Conservation (phyloP, 1,140 invertebrate species). For the Drosophila azteca region DNA sequence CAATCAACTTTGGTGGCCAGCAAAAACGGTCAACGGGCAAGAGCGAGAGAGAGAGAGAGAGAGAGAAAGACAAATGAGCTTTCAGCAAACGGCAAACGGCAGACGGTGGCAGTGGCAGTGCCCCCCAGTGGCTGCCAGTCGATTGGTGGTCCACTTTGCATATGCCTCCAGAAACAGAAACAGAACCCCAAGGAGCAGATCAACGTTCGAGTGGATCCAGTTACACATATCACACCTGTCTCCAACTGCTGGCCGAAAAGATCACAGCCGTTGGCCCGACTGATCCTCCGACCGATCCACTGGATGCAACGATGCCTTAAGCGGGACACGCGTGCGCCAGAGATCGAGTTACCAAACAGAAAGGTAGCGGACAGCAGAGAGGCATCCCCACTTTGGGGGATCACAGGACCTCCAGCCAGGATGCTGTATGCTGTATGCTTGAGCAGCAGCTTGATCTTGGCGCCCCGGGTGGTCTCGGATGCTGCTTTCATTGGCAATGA, state of each 20-base stretch:
- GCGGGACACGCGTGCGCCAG: conserved; percentile 64
- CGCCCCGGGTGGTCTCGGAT: conserved; percentile 59
- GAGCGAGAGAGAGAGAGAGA: conserved; percentile 1
- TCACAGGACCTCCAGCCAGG: conserved; percentile 52
- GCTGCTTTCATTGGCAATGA: conserved; percentile 11
- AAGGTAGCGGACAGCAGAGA: background rate
- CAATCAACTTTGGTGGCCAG: conserved; percentile 69
- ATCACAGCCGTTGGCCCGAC: conserved; percentile 69
- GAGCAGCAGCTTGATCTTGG: conserved; percentile 39
- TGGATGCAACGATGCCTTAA: conserved; percentile 9
- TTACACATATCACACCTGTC: conserved; percentile 75
- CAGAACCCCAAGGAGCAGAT: too few species aligned
- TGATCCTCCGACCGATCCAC: conserved; percentile 10
- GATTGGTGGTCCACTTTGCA: conserved; percentile 70
- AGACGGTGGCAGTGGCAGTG: background rate
- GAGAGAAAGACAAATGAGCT: background rate
- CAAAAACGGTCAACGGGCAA: conserved; percentile 8
- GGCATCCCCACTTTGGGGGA: conserved; percentile 14
- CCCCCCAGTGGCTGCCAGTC: conserved; percentile 3
- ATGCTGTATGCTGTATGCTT: conserved; percentile 26
- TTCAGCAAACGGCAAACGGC: conserved; percentile 25
- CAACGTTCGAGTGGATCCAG: conserved; percentile 36
- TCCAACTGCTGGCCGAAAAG: conserved; percentile 59
- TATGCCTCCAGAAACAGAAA: conserved; percentile 18
- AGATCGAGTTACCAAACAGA: conserved; percentile 50